phyloP scores from a whole-genome alignment of 2,888 invertebrate genomes.

The Ormia ochracea region DNA sequence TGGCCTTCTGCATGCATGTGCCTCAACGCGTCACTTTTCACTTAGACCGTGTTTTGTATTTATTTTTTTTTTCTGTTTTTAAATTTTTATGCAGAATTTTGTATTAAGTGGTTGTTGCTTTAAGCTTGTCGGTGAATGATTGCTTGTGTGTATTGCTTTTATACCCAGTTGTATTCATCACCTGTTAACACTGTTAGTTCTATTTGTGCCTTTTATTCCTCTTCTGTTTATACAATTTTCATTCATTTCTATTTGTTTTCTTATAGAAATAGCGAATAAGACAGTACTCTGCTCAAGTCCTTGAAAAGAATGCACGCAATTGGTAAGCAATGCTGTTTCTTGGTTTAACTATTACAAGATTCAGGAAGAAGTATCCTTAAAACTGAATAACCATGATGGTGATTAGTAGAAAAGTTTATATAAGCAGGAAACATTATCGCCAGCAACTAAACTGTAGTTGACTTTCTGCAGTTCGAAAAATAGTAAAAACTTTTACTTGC shows the following conservation, averaged over 20 bases:
- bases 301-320: slow-evolving; percentile 58
- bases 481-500: background rate
- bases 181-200: slow-evolving; percentile 51
- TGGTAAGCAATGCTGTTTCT: slow-evolving; percentile 26
- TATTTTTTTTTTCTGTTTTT: slow-evolving; percentile 21
- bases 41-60: background rate
- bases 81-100: too few species aligned
- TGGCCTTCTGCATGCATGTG: slow-evolving; percentile 28
- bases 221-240: slow-evolving; percentile 20
- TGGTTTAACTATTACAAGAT: background rate
- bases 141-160: slow-evolving; percentile 3
- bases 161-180: slow-evolving; percentile 47
- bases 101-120: slow-evolving; percentile 32
- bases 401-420: slow-evolving; percentile 5
- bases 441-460: background rate
- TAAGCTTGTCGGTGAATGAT: slow-evolving; percentile 22
- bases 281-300: slow-evolving; percentile 26
- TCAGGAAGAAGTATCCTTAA: background rate
- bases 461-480: background rate
- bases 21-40: background rate
- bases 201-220: background rate
- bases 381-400: background rate
- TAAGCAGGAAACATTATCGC: slow-evolving; percentile 4
- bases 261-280: background rate
- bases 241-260: slow-evolving; percentile 38